A percentile compares a stretch with the other conserved stretches of the same genome.
phyloP scores from a whole-genome alignment of 2,888 invertebrate species.

The Pseudanteris insignis region DNA sequence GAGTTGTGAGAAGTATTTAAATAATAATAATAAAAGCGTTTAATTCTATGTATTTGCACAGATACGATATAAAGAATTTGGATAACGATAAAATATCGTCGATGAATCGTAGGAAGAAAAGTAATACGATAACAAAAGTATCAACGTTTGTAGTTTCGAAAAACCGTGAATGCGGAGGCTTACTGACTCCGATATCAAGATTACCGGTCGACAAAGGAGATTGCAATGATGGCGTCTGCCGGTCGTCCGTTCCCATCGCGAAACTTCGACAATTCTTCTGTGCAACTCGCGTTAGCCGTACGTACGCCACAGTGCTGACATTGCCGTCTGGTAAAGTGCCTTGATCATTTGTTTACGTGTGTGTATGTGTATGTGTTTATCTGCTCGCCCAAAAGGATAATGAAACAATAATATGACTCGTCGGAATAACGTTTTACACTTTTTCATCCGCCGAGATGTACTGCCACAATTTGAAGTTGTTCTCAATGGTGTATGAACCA shows the following conservation, averaged over 20 bases:
- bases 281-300: no score
- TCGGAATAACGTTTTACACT: constrained; percentile 29
- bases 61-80: no score
- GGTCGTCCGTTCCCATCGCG: constrained; percentile 55
- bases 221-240: constrained; percentile 57
- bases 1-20: no score
- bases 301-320: constrained; percentile 50
- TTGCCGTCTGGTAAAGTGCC: constrained; percentile 49
- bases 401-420: constrained; percentile 35
- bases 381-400: no score
- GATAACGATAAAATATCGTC: no score
- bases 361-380: constrained; percentile 20
- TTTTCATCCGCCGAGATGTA: constrained; percentile 22
- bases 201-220: constrained; percentile 12
- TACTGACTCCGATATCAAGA: constrained; percentile 33
- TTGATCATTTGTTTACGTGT: constrained; percentile 36
- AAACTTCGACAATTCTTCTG: constrained; percentile 42
- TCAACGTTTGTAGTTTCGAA: no score
- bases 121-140: no score
- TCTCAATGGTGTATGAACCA: no score
- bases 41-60: no score
- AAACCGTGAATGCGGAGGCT: constrained; percentile 13
- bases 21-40: no score
- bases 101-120: no score
- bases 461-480: no score